Base-by-base conservation (phyloP, 1,140 invertebrate genomes). In the Zaprionus taronus region DNA sequence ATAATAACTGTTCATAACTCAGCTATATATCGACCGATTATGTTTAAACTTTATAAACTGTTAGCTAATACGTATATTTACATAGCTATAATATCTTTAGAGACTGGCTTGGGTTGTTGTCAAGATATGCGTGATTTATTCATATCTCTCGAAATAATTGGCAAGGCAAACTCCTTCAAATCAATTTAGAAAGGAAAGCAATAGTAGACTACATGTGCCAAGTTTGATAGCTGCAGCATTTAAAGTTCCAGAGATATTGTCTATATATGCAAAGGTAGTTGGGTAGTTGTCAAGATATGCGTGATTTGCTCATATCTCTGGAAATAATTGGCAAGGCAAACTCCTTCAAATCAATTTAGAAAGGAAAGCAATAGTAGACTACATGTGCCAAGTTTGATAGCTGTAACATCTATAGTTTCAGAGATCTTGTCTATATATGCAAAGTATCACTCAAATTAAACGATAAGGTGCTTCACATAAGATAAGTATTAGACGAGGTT, bases 251-350 rank as follows among this genome's bases (percentile, higher is more conserved):
- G 47, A 24, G n/a, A n/a, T n/a, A n/a, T n/a, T n/a, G n/a, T n/a
- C n/a, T n/a, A n/a, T n/a, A n/a, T n/a, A n/a, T n/a, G n/a, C n/a
- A n/a, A n/a, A n/a, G n/a, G n/a, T n/a, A n/a, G n/a, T 12, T 17
- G 2, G 1, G 4, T 5, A 14, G 11, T 24, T 5, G 2, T 11
- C 5, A 24, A 51, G 47, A 4, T 51, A 24, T 24, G 47, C 12
- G 12, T 9, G 0, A 4, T 12, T 20, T 9, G 3, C 17, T 9
- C 11, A 24, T 24, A 24, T 4, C 47, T 24, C 12, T 0, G 4
- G 1, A 4, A 2, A 11, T 17, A 17, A 9, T 17, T 12, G 4
- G 0, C 4, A 5, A 5, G 1, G 1, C 0, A 14, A 12, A 11
- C 4, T 22, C 1, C 47, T 51, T 24, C 0, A 24, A 24, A 2